Evolutionary conservation across 2,888 invertebrate species (phyloP).

Genomic region (Vesta saturnalis): DNA sequence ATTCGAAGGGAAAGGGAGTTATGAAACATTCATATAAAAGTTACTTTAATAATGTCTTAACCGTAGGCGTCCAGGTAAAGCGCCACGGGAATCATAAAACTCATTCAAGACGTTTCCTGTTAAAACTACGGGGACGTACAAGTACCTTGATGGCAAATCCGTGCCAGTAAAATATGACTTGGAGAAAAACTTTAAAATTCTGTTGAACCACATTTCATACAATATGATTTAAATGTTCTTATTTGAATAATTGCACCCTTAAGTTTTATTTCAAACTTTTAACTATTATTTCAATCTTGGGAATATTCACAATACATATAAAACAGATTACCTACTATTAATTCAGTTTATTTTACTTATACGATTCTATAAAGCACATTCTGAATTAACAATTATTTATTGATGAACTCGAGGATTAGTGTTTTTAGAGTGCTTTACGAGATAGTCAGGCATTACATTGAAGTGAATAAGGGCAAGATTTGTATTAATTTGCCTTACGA

Average conservation of each 20-base stretch:
- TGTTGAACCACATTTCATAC: conserved; percentile 27
- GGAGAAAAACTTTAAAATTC: conserved; percentile 32
- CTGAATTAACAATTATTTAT: no score
- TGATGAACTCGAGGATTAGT: no score
- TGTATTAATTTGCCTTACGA: no score
- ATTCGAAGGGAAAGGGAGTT: conserved; percentile 10
- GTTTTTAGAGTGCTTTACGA: no score
- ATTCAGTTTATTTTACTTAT: no score
- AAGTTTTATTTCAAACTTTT: conserved; percentile 24
- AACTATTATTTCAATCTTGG: conserved; percentile 27
- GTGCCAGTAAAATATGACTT: conserved; percentile 38
- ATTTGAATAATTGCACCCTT: conserved; percentile 37
- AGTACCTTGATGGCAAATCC: conserved; percentile 42
- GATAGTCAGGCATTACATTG: no score
- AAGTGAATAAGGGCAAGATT: no score
- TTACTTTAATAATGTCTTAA: conserved; percentile 30
- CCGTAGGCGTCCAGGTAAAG: conserved; percentile 33
- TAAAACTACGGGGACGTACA: conserved; percentile 35
- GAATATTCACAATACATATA: conserved; percentile 16
- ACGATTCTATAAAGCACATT: no score
- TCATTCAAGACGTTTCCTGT: conserved; percentile 39
- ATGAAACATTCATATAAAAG: conserved; percentile 30
- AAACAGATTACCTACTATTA: no score
- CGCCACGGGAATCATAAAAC: conserved; percentile 42
- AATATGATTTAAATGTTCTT: conserved; percentile 31